phyloP scores from a whole-genome alignment of 2,888 invertebrate genomes.

The Drosophila antonietae region DNA sequence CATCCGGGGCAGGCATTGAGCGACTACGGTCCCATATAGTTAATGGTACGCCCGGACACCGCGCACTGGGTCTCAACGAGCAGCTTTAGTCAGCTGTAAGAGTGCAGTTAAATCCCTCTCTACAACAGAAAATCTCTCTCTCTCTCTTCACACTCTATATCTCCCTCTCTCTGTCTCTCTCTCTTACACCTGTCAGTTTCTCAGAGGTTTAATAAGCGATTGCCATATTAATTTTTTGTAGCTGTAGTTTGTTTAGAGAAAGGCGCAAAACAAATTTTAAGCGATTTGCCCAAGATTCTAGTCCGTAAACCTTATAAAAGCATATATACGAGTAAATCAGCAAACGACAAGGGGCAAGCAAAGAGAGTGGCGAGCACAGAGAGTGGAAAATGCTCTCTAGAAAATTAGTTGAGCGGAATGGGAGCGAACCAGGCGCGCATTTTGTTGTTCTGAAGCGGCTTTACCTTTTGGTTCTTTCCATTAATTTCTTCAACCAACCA shows the following conservation, averaged over 20 bases:
- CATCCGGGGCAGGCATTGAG: constrained; percentile 85
- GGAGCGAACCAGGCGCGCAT: constrained; percentile 23
- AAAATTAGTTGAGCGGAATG: constrained; percentile 17
- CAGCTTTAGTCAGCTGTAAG: constrained; percentile 85
- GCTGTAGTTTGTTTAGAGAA: constrained; percentile 73
- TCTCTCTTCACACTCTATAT: constrained; percentile 23
- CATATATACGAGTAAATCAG: constrained; percentile 19
- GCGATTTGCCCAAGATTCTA: constrained; percentile 73
- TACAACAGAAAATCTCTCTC: constrained; percentile 12
- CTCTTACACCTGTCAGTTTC: constrained; percentile 44
- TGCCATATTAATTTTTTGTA: constrained; percentile 75
- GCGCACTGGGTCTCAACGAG: constrained; percentile 85
- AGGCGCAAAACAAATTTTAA: constrained; percentile 49
- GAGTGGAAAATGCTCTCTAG: constrained; percentile 20
- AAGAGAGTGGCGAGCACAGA: constrained; percentile 20
- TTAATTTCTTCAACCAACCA: constrained; percentile 53
- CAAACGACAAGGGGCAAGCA: constrained; percentile 17
- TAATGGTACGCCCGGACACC: constrained; percentile 85
- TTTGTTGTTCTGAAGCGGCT: constrained; percentile 41
- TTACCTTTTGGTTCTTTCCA: constrained; percentile 48
- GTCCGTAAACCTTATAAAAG: constrained; percentile 60
- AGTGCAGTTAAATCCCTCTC: constrained; percentile 26
- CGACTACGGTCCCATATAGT: constrained; percentile 85
- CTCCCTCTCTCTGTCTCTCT: constrained; percentile 10
- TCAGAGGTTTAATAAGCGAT: constrained; percentile 71